Base-by-base conservation (phyloP, 1,140 invertebrate genomes). In the Glossosoma conforme region DNA sequence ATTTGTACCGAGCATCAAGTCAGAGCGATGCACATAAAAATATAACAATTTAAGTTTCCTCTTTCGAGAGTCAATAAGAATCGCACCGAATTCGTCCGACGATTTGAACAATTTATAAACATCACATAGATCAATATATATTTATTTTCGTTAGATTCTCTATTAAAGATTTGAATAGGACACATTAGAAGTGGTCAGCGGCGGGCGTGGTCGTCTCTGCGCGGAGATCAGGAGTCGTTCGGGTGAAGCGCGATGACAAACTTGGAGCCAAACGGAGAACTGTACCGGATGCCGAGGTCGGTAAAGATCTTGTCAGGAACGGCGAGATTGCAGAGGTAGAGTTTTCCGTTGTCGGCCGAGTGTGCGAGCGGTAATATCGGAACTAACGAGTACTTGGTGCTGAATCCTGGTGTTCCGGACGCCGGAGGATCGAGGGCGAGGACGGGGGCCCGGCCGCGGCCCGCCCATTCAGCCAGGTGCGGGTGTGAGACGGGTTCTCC, bases 241-340 rank as follows among this genome's bases (percentile, higher is more conserved):
- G 78, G 76, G 77, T 93, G 85, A 55, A 94, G 78, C 52, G 90
- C 83, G 72, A 93, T 89, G 59, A 90, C 81, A 71, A 90, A 88
- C 70, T 90, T 88, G 32, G 89, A 84, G 52, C 89, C 89, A 71
- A 94, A 96, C 4, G 91, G 91, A 47, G 90, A 89, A 60, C 80
- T 80, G 68, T 94, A 96, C 24, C 77, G 79, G 50, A 94, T 86
- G 32, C 84, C 84, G 58, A 86, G 78, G 58, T 87, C 82, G 37
- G 75, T 70, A 69, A 87, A 93, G 30, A 92, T 78, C 63, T 81
- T 79, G 47, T 82, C 74, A 11, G 91, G 91, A 62, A 93, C 79
- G 47, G 85, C 86, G 59, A 94, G 74, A 73, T 93, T 91, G 67
- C 87, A 91, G 44, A 95, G 77, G 71, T 92, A 93, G 47, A 93